phyloP scores from a whole-genome alignment of 2,797 vertebrate genomes.

The Hydrophis major region DNA sequence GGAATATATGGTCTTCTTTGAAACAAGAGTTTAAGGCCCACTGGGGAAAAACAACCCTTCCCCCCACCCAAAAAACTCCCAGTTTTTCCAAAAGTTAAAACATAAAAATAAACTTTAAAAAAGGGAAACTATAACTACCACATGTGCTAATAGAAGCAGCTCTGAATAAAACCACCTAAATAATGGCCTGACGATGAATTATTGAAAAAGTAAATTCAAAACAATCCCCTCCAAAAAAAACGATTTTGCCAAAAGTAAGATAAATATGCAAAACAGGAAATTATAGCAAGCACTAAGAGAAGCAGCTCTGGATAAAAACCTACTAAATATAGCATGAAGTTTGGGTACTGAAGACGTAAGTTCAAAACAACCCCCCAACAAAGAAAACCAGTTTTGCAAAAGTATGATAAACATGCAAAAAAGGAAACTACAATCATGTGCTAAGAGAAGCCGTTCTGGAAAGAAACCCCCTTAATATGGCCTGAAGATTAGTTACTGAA shows the following conservation, averaged over 20 bases:
- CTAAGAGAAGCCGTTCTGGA: not conserved
- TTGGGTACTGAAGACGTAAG: not conserved
- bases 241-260: not conserved
- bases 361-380: not conserved
- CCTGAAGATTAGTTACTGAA: not conserved
- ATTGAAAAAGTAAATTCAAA: not conserved
- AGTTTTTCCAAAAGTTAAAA: not conserved
- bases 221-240: accelerated
- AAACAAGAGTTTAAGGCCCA: not conserved
- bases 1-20: not conserved
- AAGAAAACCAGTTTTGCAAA: too few relatives aligned
- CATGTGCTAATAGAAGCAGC: not conserved
- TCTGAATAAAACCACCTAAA: not conserved
- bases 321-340: not conserved
- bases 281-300: not conserved
- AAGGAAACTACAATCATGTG: not conserved
- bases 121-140: not conserved
- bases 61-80: not conserved
- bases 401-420: not conserved
- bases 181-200: not conserved
- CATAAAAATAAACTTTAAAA: not conserved
- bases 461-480: not conserved
- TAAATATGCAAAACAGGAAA: not conserved
- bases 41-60: not conserved
- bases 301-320: not conserved